Evolutionary conservation across 1,140 invertebrate genomes (phyloP).

Genomic region (Platyscapa corneri): DNA sequence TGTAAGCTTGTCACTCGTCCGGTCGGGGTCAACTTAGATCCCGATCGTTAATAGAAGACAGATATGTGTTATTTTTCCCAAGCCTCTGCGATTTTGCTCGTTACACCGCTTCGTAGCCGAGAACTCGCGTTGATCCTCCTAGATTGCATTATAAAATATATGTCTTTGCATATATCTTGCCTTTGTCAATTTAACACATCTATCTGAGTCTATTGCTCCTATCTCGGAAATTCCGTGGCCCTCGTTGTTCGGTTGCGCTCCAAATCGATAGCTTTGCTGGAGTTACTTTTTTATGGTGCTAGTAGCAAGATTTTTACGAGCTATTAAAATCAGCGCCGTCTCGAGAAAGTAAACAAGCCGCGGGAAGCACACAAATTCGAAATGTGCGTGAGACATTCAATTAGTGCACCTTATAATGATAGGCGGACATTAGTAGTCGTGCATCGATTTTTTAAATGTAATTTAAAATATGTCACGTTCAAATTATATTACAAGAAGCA

Average conservation of each 20-base stretch:
- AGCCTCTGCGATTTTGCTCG: not conserved
- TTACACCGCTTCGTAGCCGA: not conserved
- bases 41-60: not conserved
- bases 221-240: not conserved
- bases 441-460: too few relatives aligned
- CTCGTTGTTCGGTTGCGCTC: not conserved
- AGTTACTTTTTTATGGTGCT: slow-evolving; percentile 1
- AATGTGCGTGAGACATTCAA: not conserved
- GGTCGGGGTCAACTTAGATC: not conserved
- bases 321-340: not conserved
- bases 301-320: slow-evolving; percentile 5
- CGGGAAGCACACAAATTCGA: not conserved
- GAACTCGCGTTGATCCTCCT: not conserved
- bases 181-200: not conserved
- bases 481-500: too few relatives aligned
- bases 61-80: not conserved
- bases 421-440: not conserved
- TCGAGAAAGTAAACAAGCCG: not conserved
- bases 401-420: not conserved
- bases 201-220: too few relatives aligned
- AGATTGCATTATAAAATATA: not conserved
- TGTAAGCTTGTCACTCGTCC: not conserved
- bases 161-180: not conserved
- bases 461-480: too few relatives aligned
- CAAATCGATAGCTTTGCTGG: not conserved